phyloP scores from a whole-genome alignment of 2,113 vertebrate genomes.

The Ardeotis arabs region DNA sequence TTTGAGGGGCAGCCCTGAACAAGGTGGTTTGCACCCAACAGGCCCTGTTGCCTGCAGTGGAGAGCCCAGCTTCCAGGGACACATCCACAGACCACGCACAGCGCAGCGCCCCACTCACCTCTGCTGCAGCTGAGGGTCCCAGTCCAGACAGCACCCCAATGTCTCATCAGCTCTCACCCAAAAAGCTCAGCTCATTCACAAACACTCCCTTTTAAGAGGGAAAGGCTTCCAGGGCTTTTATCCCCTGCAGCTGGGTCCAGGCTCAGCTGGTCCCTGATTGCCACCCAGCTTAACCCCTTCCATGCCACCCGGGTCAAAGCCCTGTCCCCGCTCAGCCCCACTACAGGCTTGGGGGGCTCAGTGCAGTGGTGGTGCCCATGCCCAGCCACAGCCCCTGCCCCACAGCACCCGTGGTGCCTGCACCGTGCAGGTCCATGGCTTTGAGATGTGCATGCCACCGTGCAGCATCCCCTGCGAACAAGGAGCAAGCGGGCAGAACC shows the following conservation, averaged over 20 bases:
- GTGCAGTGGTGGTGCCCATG: too few relatives aligned
- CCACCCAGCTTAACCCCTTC: not conserved
- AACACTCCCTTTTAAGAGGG: too few relatives aligned
- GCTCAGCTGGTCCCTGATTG: not conserved
- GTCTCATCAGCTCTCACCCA: too few relatives aligned
- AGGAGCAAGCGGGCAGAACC: not conserved
- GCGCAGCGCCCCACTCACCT: not conserved
- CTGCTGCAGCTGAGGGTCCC: fast-evolving
- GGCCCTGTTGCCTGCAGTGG: not conserved
- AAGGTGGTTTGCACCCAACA: not conserved
- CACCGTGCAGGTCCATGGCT: fast-evolving
- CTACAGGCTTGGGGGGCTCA: too few relatives aligned
- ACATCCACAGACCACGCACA: fast-evolving
- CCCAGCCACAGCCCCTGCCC: fast-evolving
- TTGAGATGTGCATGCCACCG: fast-evolving
- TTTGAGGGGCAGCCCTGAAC: not conserved
- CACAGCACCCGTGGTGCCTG: fast-evolving
- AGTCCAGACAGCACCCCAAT: fast-evolving
- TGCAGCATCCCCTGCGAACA: not conserved
- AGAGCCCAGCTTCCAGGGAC: not conserved
- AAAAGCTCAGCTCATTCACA: too few relatives aligned
- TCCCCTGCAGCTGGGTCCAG: not conserved
- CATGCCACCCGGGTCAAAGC: not conserved
- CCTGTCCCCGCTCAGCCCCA: fast-evolving
- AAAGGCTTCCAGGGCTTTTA: not conserved